These are phyloP conservation scores for Alviniconcha marisindica DNA, from an alignment of 1,140 invertebrate species.

Conservation along the genomic window DNA sequence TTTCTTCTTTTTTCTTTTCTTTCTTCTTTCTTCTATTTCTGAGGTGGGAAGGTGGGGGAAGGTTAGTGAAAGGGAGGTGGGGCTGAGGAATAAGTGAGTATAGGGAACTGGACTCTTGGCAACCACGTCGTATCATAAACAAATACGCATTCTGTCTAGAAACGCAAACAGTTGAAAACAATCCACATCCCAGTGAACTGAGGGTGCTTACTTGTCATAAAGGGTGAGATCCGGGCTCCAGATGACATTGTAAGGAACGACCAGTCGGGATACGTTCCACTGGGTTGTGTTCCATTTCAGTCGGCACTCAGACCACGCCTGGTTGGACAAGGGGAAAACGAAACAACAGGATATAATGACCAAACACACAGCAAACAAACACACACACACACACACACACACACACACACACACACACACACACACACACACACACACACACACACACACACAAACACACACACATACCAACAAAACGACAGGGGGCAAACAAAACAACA, in stretches of 20 bases:
- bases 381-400: constrained; percentile 16
- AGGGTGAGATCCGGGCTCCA: constrained; percentile 90
- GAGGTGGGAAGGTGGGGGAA: too few species aligned
- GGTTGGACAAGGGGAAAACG: not conserved
- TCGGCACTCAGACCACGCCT: constrained; percentile 65
- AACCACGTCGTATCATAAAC: too few species aligned
- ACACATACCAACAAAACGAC: too few species aligned
- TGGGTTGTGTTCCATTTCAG: constrained; percentile 60
- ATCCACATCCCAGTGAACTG: not conserved
- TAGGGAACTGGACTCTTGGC: too few species aligned
- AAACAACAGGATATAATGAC: too few species aligned
- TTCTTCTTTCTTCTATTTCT: too few species aligned
- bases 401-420: constrained; percentile 12
- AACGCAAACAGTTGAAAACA: too few species aligned
- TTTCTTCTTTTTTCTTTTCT: too few species aligned
- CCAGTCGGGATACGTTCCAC: constrained; percentile 48
- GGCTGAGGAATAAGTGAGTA: too few species aligned
- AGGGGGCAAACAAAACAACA: too few species aligned
- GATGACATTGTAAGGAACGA: constrained; percentile 58
- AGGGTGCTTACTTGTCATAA: constrained; percentile 93
- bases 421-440: constrained; percentile 11
- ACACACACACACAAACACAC: not conserved
- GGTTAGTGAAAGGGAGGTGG: too few species aligned
- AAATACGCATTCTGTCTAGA: too few species aligned
- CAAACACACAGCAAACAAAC: not conserved